Evolutionary conservation across 2,888 invertebrate species (phyloP), one percentile per base, ranked within the genome.

Genomic region (Bhutanitis thaidina): DNA sequence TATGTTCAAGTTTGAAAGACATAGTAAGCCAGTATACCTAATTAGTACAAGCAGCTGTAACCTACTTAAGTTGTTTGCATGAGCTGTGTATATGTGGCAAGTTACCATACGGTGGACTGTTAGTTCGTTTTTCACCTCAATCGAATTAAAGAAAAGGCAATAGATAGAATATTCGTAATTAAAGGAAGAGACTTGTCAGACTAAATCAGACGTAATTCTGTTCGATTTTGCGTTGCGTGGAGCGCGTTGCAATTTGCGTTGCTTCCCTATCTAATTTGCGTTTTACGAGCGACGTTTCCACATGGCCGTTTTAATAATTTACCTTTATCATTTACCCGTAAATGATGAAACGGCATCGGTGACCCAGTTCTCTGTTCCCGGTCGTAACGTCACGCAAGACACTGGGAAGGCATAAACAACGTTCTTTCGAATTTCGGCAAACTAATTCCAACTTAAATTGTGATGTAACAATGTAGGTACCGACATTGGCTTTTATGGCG

Each of bases 261-360:
- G 32, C 50, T 27, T 44, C 27, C 36, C 30, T 15, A 9, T 44
- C 40, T 29, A 45, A 45, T 37, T 46, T 46, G 37, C 25, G 27
- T 37, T 43, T 36, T 38, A 41, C 40, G 32, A 39, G 41, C 35
- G 37, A 48, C 30, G 34, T 41, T 41, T 41, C 27, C 50, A 52
- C 32, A 48, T 49, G 41, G 53, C 55, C 55, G 53, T 56, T 62
- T 74, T 70, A 71, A 77, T 79, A 77, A 78, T 77, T 73, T 67
- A 65, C 64, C 60, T 76, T 80, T 80, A 82, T 77, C 80, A 77
- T 80, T 75, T 64, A 66, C 71, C 69, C 70, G 77, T 80, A 79
- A 82, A 82, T 59, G 64, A 61, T 59, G 55, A 54, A 53, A 51
- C 64, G 77, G 72, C 64, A 77, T 71, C 79, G 71, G 79, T 77